Conservation (phyloP, 2,888 invertebrate genomes). For the Aphrophora alni region DNA sequence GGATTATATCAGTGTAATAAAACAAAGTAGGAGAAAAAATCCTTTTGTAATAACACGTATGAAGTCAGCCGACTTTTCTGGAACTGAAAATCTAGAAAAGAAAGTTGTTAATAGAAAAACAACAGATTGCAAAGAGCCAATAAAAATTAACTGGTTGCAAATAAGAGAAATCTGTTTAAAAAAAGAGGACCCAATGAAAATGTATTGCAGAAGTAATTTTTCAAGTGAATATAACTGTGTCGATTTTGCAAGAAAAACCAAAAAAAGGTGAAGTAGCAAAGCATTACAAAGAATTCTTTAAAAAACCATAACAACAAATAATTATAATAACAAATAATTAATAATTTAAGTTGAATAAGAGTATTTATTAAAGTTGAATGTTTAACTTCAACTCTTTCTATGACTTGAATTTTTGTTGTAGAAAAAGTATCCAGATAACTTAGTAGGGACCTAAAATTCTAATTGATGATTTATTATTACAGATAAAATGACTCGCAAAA, state of each 20-base stretch:
- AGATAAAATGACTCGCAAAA: slow-evolving; percentile 13
- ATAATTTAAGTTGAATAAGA: too few relatives aligned
- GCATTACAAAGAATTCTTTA: too few relatives aligned
- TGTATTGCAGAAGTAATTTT: slow-evolving; percentile 21
- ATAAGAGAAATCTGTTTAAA: slow-evolving; percentile 22
- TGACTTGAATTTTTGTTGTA: too few relatives aligned
- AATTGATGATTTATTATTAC: too few relatives aligned
- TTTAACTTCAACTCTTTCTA: too few relatives aligned
- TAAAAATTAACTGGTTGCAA: slow-evolving; percentile 23
- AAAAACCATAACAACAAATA: too few relatives aligned
- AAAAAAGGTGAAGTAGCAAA: slow-evolving; percentile 6
- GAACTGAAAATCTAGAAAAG: slow-evolving; percentile 17
- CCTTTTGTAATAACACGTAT: not conserved
- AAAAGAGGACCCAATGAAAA: slow-evolving; percentile 22
- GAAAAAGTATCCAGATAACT: too few relatives aligned
- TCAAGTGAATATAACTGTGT: not conserved
- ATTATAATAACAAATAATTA: too few relatives aligned
- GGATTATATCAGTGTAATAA: slow-evolving; percentile 35
- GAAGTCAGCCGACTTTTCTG: slow-evolving; percentile 11
- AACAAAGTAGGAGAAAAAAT: not conserved
- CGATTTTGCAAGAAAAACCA: slow-evolving; percentile 16
- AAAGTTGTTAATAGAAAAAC: slow-evolving; percentile 25
- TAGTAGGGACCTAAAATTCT: too few relatives aligned
- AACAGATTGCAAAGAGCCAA: slow-evolving; percentile 3
- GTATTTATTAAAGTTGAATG: too few relatives aligned